Percentiles rank a stretch among this genome's conserved stretches.
Evolutionary conservation across 2,113 vertebrate species (phyloP).

Genomic region (Pristiophorus japonicus): DNA sequence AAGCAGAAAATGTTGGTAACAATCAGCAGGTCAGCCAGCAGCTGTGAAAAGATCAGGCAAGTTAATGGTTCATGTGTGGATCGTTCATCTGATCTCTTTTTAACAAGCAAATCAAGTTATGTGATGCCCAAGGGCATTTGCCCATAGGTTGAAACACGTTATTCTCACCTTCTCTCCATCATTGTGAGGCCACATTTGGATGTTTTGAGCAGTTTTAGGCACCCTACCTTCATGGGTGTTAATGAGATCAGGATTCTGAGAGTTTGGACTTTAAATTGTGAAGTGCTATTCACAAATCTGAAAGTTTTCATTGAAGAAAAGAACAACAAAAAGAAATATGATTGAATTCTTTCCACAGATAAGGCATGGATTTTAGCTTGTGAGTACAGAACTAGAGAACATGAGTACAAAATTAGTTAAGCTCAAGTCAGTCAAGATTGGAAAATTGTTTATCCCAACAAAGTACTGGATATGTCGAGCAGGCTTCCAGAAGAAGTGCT

Average conservation of each 20-base stretch:
- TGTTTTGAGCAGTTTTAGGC: too few species aligned
- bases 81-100: background rate
- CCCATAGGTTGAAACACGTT: background rate
- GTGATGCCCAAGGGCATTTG: background rate
- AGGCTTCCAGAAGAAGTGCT: background rate
- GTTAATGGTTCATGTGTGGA: background rate
- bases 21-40: background rate
- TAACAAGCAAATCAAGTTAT: background rate
- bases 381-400: background rate
- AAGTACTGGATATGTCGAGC: background rate
- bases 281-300: background rate
- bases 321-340: background rate
- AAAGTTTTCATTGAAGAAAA: background rate
- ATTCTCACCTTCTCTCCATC: background rate
- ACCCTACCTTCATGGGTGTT: too few species aligned
- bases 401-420: background rate
- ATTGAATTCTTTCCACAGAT: background rate
- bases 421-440: background rate
- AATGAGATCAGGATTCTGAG: background rate
- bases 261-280: background rate
- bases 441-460: background rate
- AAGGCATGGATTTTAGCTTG: background rate
- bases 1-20: background rate
- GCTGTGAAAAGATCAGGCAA: background rate
- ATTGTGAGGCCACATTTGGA: background rate